Evolutionary conservation across 2,113 vertebrate species (phyloP).

Genomic region (Pseudorectes ferrugineus): DNA sequence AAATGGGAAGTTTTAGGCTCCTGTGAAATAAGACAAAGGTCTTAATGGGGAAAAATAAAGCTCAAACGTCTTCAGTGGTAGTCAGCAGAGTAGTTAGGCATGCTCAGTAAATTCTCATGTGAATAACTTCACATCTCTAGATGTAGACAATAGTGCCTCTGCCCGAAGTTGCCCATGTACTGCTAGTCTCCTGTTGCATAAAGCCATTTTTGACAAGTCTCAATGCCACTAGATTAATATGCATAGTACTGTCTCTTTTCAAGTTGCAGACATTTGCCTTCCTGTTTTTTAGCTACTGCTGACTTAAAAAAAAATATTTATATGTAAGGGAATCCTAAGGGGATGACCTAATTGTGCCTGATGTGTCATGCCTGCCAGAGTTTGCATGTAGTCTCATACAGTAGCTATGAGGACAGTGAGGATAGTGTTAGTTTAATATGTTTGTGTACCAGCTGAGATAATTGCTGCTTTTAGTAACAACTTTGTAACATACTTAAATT

Average conservation of each 20-base stretch:
- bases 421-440: background rate
- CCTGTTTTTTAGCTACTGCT: background rate
- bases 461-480: background rate
- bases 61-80: background rate
- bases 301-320: background rate
- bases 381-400: background rate
- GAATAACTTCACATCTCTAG: background rate
- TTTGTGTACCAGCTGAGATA: background rate
- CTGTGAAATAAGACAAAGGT: background rate
- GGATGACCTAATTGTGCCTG: background rate
- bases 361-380: background rate
- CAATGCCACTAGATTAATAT: background rate
- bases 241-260: background rate
- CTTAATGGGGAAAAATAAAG: fast-evolving
- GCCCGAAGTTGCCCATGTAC: background rate
- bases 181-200: background rate
- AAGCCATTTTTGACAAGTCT: background rate
- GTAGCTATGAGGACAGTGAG: background rate
- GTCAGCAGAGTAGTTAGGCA: background rate
- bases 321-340: background rate
- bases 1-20: background rate
- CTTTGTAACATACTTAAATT: background rate
- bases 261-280: background rate
- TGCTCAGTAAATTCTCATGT: background rate
- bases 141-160: background rate